Evolutionary conservation across 2,888 invertebrate species (phyloP).

Genomic region (Bhutanitis thaidina): DNA sequence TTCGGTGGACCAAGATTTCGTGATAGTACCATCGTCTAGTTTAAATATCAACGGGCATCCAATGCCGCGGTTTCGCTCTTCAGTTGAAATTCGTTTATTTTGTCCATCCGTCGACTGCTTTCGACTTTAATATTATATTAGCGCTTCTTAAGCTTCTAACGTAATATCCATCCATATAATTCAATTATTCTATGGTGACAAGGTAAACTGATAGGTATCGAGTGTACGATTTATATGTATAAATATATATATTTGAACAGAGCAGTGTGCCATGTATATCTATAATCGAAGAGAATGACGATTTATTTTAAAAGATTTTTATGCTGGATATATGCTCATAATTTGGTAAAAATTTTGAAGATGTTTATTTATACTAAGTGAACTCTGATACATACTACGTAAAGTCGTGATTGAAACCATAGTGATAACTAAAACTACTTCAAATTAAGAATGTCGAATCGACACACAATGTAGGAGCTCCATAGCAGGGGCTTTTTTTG

Average conservation of each 20-base stretch:
- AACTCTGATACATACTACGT: constrained; percentile 48
- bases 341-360: constrained; percentile 76
- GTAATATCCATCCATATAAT: constrained; percentile 76
- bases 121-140: constrained; percentile 43
- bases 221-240: constrained; percentile 60
- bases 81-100: constrained; percentile 31
- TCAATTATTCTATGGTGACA: constrained; percentile 79
- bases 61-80: constrained; percentile 51
- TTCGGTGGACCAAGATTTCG: constrained; percentile 65
- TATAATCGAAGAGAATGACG: constrained; percentile 66
- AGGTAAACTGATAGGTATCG: constrained; percentile 67
- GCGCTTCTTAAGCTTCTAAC: constrained; percentile 73
- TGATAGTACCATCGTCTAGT: constrained; percentile 53
- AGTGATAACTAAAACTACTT: not conserved
- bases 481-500: constrained; percentile 22
- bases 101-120: constrained; percentile 51
- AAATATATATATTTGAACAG: constrained; percentile 58
- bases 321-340: constrained; percentile 77
- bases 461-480: constrained; percentile 6
- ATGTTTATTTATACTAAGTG: constrained; percentile 73
- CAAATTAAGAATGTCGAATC: constrained; percentile 19
- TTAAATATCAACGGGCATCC: constrained; percentile 46
- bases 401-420: constrained; percentile 6
- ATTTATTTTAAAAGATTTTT: constrained; percentile 72
- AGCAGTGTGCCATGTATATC: constrained; percentile 77